A percentile compares a stretch with the other conserved stretches of the same genome.
Conservation (phyloP, 2,888 invertebrate genomes). For the Ctenicera cuprea region DNA sequence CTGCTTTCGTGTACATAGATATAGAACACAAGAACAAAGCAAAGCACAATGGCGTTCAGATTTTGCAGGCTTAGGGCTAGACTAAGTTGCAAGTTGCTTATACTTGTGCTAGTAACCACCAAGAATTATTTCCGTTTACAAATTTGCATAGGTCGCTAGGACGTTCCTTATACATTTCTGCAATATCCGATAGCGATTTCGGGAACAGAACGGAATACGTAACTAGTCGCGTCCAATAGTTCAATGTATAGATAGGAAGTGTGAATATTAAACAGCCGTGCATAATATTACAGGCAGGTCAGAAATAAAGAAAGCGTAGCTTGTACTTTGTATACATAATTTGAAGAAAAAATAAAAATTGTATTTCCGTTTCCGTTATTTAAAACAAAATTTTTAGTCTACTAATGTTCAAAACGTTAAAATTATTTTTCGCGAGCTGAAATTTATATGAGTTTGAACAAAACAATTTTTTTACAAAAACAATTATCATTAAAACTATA, state of each 20-base stretch:
- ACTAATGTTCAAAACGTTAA: too few relatives aligned
- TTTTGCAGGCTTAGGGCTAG: neutral
- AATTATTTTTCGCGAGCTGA: too few relatives aligned
- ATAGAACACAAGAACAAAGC: neutral
- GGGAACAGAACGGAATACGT: too few relatives aligned
- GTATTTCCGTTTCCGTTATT: too few relatives aligned
- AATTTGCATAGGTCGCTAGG: constrained; percentile 16
- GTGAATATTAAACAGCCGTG: neutral
- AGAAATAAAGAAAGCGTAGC: too few relatives aligned
- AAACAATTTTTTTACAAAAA: too few relatives aligned
- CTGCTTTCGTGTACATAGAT: neutral
- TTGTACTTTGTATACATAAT: too few relatives aligned
- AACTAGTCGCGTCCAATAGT: neutral
- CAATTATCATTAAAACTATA: too few relatives aligned
- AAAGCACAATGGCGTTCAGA: neutral
- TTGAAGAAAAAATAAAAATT: too few relatives aligned
- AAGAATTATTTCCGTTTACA: constrained; percentile 15
- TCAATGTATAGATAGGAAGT: neutral
- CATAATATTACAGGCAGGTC: neutral
- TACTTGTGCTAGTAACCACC: constrained; percentile 9
- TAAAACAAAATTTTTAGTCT: too few relatives aligned
- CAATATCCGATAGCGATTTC: neutral
- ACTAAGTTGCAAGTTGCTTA: constrained; percentile 11
- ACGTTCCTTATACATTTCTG: constrained; percentile 10
- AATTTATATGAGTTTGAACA: too few relatives aligned